Evolutionary conservation across 2,888 invertebrate species (phyloP), one percentile per base, ranked within the genome.

Genomic region (Megastigmus dorsalis): DNA sequence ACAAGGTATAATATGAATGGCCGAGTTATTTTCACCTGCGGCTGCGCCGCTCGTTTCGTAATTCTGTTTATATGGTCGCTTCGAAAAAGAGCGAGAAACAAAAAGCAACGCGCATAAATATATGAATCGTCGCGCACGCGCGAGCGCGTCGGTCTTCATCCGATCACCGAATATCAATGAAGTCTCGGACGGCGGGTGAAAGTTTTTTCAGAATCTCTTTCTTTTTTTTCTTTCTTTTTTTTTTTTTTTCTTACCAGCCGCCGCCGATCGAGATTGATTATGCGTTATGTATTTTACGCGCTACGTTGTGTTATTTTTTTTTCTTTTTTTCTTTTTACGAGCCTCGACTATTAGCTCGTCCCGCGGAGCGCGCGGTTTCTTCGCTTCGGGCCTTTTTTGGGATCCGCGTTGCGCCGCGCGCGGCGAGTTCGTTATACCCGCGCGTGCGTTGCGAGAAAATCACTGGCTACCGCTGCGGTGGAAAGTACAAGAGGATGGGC

Each of bases 141-240:
- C 20, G 18, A 30, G 20, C n/a, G n/a, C 36, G 10, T 30, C 33
- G 30, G 2, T 10, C 13, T 30, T 68, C 23, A 18, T 50, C 50
- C 10, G 41, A 48, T 62, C 36, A 33, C 33, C 10, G 33, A 62
- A 50, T 62, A 33, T 62, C 62, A 62, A 62, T 7, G 36, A n/a
- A n/a, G n/a, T n/a, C n/a, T n/a, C n/a, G n/a, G n/a, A n/a, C n/a
- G 13, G 33, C 20, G 13, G 50, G 67, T 67, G 55, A 67, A 67
- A 67, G 67, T 67, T 57, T 67, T 54, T 45, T 15, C 15, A n/a
- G 18, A 55, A 30, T 38, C n/a, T n/a, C n/a, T n/a, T n/a, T n/a
- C n/a, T n/a, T n/a, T n/a, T n/a, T n/a, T n/a, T n/a, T n/a, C n/a
- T n/a, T n/a, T n/a, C n/a, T n/a, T n/a, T n/a, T n/a, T n/a, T n/a